Base-by-base conservation (phyloP, 2,797 vertebrate species). In the Sarcoramphus papa region DNA sequence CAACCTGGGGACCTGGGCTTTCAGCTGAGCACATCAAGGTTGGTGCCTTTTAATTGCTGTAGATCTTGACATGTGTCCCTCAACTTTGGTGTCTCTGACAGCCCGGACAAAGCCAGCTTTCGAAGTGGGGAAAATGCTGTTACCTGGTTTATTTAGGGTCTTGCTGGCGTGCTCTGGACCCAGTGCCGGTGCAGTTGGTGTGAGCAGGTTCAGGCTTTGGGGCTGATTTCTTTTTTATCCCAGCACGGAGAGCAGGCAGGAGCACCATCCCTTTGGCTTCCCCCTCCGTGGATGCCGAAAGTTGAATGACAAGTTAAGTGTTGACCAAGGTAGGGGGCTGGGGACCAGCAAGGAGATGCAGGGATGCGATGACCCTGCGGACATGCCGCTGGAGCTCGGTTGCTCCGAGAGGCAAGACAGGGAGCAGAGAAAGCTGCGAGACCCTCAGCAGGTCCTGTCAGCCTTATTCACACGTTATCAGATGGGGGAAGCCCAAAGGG, bases 391-490 rank as follows among this genome's bases (percentile, higher is more conserved):
- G 11, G 80, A 54, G 92, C 89, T 68, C 0, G 0, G 69, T 53
- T 88, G 56, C 78, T 92, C 78, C 1, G 16, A 84, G 76, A 92
- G 85, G 68, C 40, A 79, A 88, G 84, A 37, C 45, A 63, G 47
- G 25, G 94, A 96, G 88, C 40, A 3, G 94, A 72, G 88, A 85
- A 90, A 97, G 82, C 95, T 92, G 93, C 27, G 87, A 96, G 94
- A 89, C 89, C 94, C 95, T 96, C 97, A 96, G 94, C 97, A 91
- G 87, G 85, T 92, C 80, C 95, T 95, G 97, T 97, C 97, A 97
- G 95, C 92, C 95, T 97, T 59, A 83, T 97, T 98, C 97, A 95
- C 96, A 94, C 95, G 5, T 96, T 97, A 97, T 97, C 97, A 96
- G 95, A 97, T 93, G 95, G 94, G 97, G 95, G 88, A 97, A 97